A percentile compares a stretch with the other conserved stretches of the same genome.
phyloP scores from a whole-genome alignment of 1,140 invertebrate species.

The Arctopsyche grandis region DNA sequence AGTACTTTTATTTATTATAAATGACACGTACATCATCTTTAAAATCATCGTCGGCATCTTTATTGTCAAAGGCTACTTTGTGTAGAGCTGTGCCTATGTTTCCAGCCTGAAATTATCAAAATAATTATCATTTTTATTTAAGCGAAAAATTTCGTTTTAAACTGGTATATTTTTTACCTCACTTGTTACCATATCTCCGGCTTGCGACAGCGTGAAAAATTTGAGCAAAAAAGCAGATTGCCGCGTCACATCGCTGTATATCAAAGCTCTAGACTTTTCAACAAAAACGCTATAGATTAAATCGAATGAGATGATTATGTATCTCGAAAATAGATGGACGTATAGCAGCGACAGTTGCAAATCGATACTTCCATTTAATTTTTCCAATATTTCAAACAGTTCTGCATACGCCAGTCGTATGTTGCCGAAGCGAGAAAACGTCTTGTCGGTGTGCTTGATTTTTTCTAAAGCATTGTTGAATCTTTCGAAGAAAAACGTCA shows the following conservation, averaged over 20 bases:
- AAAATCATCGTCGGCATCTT: conserved; percentile 19
- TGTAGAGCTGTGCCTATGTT: conserved; percentile 17
- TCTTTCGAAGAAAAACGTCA: conserved; percentile 15
- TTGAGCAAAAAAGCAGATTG: conserved; percentile 24
- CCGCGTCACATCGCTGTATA: not conserved
- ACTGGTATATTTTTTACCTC: conserved; percentile 13
- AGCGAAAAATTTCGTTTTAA: not conserved
- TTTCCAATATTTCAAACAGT: conserved; percentile 31
- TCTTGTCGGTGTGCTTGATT: not conserved
- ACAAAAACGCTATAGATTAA: conserved; percentile 27
- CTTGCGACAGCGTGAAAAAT: conserved; percentile 22
- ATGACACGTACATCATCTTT: conserved; percentile 28
- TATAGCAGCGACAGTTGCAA: not conserved
- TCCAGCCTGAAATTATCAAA: conserved; percentile 27
- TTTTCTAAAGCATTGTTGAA: conserved; percentile 12
- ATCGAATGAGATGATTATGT: conserved; percentile 27
- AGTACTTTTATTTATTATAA: not conserved
- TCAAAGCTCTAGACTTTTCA: not conserved
- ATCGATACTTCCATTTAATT: conserved; percentile 18
- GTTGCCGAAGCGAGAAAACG: not conserved
- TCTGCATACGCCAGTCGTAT: conserved; percentile 17
- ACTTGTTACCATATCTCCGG: conserved; percentile 10
- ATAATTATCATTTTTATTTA: conserved; percentile 23
- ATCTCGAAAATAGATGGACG: conserved; percentile 30
- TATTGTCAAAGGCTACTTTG: not conserved